Evolutionary conservation across 2,113 vertebrate species (phyloP), one percentile per base, ranked within the genome.

Genomic region (cattle (Bos taurus)): DNA sequence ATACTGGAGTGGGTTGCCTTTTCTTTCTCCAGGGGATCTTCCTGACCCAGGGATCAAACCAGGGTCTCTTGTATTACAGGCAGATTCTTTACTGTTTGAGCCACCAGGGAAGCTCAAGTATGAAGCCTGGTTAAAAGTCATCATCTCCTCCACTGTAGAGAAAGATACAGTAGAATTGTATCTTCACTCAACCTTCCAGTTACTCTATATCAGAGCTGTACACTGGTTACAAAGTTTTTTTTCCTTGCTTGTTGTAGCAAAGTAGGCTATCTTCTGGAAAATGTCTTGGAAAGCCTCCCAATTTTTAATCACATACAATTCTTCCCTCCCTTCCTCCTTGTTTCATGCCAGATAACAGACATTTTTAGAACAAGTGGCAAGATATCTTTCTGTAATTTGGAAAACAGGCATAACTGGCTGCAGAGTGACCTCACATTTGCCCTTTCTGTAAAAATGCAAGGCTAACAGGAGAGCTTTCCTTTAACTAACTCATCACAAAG

Each of bases 251-350:
- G 21, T 67, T 80, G 25, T 74, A 82, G 30, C 43, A 23, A 96
- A 85, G 88, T 46, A 91, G 92, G 46, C 28, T 94, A 92, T 97
- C 46, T 95, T 94, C 86, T 77, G 48, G 40, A 87, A 25, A 46
- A 23, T n/a, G 50, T 62, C 89, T 96, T 97, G 97, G 81, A 96
- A 96, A 78, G 48, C 59, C 33, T 97, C 94, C 85, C 80, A 86
- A n/a, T 74, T 48, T 93, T 71, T 96, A 93, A 97, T 97, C 43
- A 52, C 43, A 88, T n/a, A 90, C 48, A 95, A 23, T 90, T 93
- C 40, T 94, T 95, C 46, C 48, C 26, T 89, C 83, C 57, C 48
- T 84, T 80, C 50, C 54, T 92, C 50, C 21, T 62, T 90, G 62
- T 62, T 94, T 78, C n/a, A 90, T 25, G 64, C 43, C 84, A 95